Base-by-base conservation (phyloP, 2,888 invertebrate genomes). In the Phymatocera aterrima region DNA sequence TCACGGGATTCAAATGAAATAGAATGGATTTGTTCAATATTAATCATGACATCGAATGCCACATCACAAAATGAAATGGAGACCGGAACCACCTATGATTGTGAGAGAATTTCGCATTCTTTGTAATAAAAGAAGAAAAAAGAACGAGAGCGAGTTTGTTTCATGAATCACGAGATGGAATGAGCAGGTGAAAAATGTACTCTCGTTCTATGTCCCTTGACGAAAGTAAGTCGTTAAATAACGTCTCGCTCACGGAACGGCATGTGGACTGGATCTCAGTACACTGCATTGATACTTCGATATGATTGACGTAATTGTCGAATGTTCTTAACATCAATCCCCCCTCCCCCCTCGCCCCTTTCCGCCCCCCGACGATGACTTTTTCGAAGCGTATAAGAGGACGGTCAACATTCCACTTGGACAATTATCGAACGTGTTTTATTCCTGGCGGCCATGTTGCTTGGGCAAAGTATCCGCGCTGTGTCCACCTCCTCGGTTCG, bases 381-480 rank as follows among this genome's bases (percentile, higher is more conserved):
- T 18, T 64, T 37, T 37, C 10, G 10, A 37, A 64, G 15, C 5
- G 61, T 37, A 37, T 34, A 61, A 64, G 61, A 64, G 61, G 34
- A 57, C 34, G 51, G 72, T 48, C 57, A 40, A 75, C 75, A 57
- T 75, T 75, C 75, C 75, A 28, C 57, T 40, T 10, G 37, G 75
- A 75, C 88, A 88, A 88, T 88, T 88, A 88, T 88, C 86, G 88
- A 87, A 85, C 87, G 86, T 83, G 83, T 84, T 84, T 84, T 82
- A 82, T 82, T 83, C 83, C 82, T 81, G 86, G 85, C 88, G 86
- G 89, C 89, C 89, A 89, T 89, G 88, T 87, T 88, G 88, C 85
- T 40, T 51, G 24, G 74, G 74, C 57, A 57, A 75, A 54, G 37
- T 75, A 57, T 70, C 34, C 21, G 12, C 57, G n/a, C 28, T 28